A percentile compares a stretch with the other conserved stretches of the same genome.
These are phyloP conservation scores for Acanthornis magna DNA, from an alignment of 2,797 vertebrate species.

Conservation along the genomic window DNA sequence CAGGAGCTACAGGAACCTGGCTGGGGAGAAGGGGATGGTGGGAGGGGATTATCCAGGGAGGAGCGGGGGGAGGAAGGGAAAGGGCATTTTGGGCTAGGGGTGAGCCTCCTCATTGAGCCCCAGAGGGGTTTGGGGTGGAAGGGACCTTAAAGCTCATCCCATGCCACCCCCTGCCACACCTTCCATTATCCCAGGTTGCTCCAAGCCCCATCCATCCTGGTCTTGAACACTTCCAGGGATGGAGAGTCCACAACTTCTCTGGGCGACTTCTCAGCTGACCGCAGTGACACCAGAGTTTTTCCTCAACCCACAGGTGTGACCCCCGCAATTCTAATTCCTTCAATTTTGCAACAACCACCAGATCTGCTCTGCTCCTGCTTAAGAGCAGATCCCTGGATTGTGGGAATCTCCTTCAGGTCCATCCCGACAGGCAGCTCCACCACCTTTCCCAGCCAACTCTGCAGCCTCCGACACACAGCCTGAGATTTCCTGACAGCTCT, in stretches of 20 bases:
- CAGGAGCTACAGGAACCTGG: not conserved
- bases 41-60: not conserved
- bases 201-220: not conserved
- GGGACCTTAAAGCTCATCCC: no score
- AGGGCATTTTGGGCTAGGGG: not conserved
- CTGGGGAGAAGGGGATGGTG: not conserved
- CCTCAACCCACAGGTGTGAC: not conserved
- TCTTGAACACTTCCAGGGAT: not conserved
- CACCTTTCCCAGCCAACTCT: not conserved
- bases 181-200: not conserved
- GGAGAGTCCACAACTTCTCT: not conserved
- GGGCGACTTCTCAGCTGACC: not conserved
- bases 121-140: not conserved
- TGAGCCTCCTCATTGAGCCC: not conserved
- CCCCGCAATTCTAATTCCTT: not conserved
- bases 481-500: not conserved
- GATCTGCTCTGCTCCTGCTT: not conserved
- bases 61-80: not conserved
- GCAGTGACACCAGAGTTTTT: accelerated
- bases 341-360: not conserved
- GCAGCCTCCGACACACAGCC: not conserved
- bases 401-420: not conserved
- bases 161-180: not conserved
- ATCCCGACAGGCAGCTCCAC: not conserved
- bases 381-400: not conserved